These are phyloP conservation scores for Erebia ligea DNA, from an alignment of 2,888 invertebrate species.

Conservation along the genomic window DNA sequence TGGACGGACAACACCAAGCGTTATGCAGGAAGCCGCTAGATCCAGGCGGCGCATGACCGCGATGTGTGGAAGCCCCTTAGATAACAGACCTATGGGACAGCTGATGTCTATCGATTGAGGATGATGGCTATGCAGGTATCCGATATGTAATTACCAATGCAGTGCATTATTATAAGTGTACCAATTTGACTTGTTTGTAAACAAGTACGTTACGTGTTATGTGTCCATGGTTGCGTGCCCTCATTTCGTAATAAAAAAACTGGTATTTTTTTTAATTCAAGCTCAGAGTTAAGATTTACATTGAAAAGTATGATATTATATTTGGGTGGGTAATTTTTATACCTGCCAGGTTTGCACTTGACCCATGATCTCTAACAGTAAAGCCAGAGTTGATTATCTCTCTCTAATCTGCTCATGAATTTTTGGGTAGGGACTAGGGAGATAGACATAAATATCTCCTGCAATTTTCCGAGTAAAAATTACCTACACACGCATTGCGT, in stretches of 20 bases:
- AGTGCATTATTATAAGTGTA: neutral
- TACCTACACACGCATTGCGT: neutral
- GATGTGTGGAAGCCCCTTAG: too few relatives aligned
- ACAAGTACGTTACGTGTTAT: slow-evolving; percentile 21
- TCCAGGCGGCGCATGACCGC: too few relatives aligned
- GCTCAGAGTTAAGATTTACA: slow-evolving; percentile 9
- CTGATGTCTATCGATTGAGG: too few relatives aligned
- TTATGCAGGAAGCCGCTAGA: too few relatives aligned
- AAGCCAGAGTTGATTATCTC: too few relatives aligned
- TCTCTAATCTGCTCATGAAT: too few relatives aligned
- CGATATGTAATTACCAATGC: neutral
- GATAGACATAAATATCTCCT: too few relatives aligned
- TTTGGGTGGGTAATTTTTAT: neutral
- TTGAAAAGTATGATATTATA: slow-evolving; percentile 1
- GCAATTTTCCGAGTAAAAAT: neutral
- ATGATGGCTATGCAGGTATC: neutral
- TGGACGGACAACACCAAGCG: too few relatives aligned
- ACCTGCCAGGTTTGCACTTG: neutral
- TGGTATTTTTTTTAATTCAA: slow-evolving; percentile 33
- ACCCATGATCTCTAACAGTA: neutral
- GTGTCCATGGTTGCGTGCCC: slow-evolving; percentile 32
- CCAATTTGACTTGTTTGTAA: slow-evolving; percentile 21
- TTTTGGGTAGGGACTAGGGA: too few relatives aligned
- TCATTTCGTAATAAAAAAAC: slow-evolving; percentile 44
- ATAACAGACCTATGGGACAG: too few relatives aligned